Base-by-base conservation (phyloP, 2,797 vertebrate genomes). In the Scarus forsteni region DNA sequence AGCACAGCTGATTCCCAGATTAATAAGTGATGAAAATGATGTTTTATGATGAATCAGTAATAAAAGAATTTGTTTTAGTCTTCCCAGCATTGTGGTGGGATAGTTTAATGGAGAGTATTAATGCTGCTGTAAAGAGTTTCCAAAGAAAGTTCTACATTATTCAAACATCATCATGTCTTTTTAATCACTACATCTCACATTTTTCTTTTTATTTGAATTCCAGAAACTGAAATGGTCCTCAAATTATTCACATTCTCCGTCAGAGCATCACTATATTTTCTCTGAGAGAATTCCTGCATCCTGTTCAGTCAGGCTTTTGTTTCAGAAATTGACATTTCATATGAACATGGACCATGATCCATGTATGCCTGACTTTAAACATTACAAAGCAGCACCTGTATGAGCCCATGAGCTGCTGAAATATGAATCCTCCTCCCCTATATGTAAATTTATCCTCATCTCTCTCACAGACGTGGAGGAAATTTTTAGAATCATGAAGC, bases 311-410 rank as follows among this genome's bases (percentile, higher is more conserved):
- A 36, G 11, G 40, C 56, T 54, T 56, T 5, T 42, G 14, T 66
- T 56, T 43, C 38, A 40, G n/a, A 39, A 65, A 46, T 12, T 19
- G 48, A 70, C 39, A 38, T 71, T 77, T 67, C 18, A 46, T 45
- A 57, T 58, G 34, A 55, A 72, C 49, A 27, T 35, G 54, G 42
- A 61, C 38, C 39, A 60, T 19, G 34, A 40, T 46, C 61, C 50
- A 53, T 38, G 14, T 40, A 58, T 51, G 55, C 75, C 59, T 46
- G 68, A 35, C 40, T 19, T 48, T 13, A 44, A 0, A 48, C 49
- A 58, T 62, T 38, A 60, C 6, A 16, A 4, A 81, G 50, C 66
- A 48, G 34, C 15, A 34, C 42, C 3, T 0, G 34, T 60, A 7
- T 42, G 67, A 64, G 27, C 1, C 39, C n/a, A 27, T 44, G 16